These are phyloP conservation scores for Phorcus lineatus DNA, from an alignment of 2,888 invertebrate species.

Conservation along the genomic window DNA sequence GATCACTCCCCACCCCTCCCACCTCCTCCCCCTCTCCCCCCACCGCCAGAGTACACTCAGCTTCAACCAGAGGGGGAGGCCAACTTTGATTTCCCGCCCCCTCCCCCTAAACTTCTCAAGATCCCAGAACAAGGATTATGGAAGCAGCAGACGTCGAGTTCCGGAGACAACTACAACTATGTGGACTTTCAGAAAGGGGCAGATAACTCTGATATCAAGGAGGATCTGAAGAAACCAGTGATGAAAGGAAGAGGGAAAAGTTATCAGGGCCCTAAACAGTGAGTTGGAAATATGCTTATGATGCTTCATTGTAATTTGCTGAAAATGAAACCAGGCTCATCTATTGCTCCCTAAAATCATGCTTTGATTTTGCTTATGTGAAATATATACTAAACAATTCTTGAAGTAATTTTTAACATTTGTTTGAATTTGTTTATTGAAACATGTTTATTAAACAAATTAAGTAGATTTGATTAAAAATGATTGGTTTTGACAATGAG, in stretches of 20 bases:
- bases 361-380: too few relatives aligned
- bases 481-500: too few relatives aligned
- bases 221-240: not conserved
- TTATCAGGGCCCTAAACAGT: conserved; percentile 6
- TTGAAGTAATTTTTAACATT: too few relatives aligned
- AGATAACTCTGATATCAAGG: not conserved
- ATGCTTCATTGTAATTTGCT: not conserved
- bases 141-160: not conserved
- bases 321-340: too few relatives aligned
- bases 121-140: not conserved
- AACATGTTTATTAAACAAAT: too few relatives aligned
- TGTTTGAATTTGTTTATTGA: too few relatives aligned
- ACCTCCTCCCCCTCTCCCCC: conserved; percentile 36
- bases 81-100: conserved; percentile 44
- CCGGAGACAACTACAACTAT: not conserved
- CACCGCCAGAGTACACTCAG: conserved; percentile 32
- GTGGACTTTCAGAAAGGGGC: conserved; percentile 17
- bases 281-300: not conserved
- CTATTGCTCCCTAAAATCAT: too few relatives aligned
- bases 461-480: too few relatives aligned
- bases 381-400: too few relatives aligned
- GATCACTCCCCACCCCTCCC: conserved; percentile 23
- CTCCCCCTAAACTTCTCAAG: conserved; percentile 29
- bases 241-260: not conserved
- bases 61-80: conserved; percentile 24